These are phyloP conservation scores for Limosa lapponica DNA, from an alignment of 2,797 vertebrate species.

Conservation along the genomic window DNA sequence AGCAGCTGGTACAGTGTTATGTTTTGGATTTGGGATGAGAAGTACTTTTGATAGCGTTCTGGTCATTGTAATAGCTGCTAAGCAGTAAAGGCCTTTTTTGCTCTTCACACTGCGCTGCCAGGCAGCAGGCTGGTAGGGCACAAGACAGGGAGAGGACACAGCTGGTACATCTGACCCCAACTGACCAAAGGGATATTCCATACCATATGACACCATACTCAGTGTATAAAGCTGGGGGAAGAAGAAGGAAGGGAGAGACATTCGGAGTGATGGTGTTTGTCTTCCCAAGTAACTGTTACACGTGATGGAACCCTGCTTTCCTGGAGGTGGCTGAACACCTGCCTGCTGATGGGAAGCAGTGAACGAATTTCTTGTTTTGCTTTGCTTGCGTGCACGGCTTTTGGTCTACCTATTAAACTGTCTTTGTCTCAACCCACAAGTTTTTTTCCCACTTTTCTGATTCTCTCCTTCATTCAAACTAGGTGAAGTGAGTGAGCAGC, in stretches of 20 bases:
- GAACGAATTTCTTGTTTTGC: not conserved
- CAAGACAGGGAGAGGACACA: not conserved
- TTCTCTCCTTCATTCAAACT: not conserved
- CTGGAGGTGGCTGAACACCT: not conserved
- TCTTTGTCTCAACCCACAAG: not conserved
- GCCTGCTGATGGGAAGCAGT: not conserved
- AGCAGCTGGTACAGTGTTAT: not conserved
- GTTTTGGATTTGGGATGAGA: not conserved
- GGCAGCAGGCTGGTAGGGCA: not conserved
- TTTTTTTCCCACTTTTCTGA: not conserved
- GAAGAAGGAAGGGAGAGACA: not conserved
- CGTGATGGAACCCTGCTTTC: not conserved
- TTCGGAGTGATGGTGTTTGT: not conserved
- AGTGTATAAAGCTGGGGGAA: not conserved
- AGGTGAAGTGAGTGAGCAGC: not conserved
- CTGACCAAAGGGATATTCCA: not conserved
- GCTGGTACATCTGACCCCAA: not conserved
- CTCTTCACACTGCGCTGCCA: not conserved
- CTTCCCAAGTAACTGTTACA: not conserved
- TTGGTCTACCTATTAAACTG: not conserved
- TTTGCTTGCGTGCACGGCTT: not conserved
- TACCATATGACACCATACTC: not conserved
- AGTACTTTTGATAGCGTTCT: not conserved
- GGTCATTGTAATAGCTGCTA: not conserved
- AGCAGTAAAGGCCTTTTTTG: not conserved